phyloP scores from a whole-genome alignment of 2,888 invertebrate genomes.

The Dascillus cervinus region DNA sequence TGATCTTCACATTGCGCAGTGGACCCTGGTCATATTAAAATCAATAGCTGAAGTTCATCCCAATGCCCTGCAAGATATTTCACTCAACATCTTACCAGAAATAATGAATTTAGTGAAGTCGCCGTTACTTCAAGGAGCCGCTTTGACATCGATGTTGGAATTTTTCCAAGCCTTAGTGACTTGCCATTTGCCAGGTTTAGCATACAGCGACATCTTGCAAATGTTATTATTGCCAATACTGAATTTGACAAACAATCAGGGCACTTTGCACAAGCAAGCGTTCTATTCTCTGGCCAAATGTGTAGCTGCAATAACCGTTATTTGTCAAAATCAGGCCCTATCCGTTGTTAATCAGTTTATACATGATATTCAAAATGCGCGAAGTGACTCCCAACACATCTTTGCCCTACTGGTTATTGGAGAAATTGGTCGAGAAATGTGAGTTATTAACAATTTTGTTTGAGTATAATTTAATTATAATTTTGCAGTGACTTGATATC shows the following conservation, averaged over 20 bases:
- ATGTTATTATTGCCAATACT: conserved; percentile 62
- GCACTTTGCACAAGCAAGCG: conserved; percentile 59
- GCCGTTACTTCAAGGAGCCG: conserved; percentile 88
- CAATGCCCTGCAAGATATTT: conserved; percentile 65
- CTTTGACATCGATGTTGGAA: conserved; percentile 82
- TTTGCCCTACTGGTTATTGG: conserved; percentile 93
- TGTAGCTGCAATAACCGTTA: conserved; percentile 86
- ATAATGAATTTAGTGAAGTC: conserved; percentile 82
- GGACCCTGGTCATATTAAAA: conserved; percentile 75
- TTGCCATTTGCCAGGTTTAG: conserved; percentile 63
- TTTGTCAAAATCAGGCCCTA: conserved; percentile 63
- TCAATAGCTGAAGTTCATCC: conserved; percentile 75
- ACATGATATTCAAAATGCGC: conserved; percentile 62
- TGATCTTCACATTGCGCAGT: conserved; percentile 94
- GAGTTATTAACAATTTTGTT: conserved; percentile 37
- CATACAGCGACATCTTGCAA: conserved; percentile 72
- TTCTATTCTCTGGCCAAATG: conserved; percentile 96
- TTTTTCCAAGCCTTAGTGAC: conserved; percentile 88
- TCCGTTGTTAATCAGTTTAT: conserved; percentile 60
- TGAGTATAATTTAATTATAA: background rate
- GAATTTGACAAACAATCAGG: conserved; percentile 23
- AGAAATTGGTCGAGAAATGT: conserved; percentile 93
- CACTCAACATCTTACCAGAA: conserved; percentile 72
- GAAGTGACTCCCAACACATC: conserved; percentile 75
- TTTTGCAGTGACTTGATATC: conserved; percentile 65